Evolutionary conservation across 2,797 vertebrate genomes (phyloP), one percentile per base, ranked within the genome.

Genomic region (Pseudochaenichthys georgianus): DNA sequence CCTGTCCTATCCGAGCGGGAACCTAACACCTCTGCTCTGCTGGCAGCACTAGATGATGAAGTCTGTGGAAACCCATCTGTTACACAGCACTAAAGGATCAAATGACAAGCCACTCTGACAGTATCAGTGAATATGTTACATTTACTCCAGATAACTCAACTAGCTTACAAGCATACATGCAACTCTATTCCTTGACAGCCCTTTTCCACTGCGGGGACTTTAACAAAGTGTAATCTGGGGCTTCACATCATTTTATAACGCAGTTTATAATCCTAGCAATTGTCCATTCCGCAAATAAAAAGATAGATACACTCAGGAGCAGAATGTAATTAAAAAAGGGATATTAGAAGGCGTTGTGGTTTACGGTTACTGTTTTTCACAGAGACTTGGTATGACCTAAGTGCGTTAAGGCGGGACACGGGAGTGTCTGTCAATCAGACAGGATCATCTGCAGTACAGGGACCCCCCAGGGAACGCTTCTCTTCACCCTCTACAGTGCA

Each of bases 21-120:
- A 85, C 68, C 58, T 15, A 71, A 89, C 45, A 64, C 82, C 75
- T 68, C 63, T 19, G 17, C 61, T 59, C 42, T 42, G 38, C 54
- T 67, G 73, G 48, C 72, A 41, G 28, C n/a, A 23, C 31, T 43
- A 17, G 28, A 64, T 19, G 70, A 72, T 17, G 64, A 42, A 47
- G 42, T 48, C 38, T 70, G 60, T 68, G 66, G 64, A 75, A 66
- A 76, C 64, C 64, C 69, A 75, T 70, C 66, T 60, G 34, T 57
- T 57, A 82, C 47, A 38, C 46, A 45, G 31, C 21, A n/a, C 48
- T 41, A 28, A 1, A 2, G 43, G 45, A 54, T 78, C 72, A 46
- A 48, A 64, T 81, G 58, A 77, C 70, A 42, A 68, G 34, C 28
- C 41, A 21, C 46, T 55, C 23, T 59, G 19, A 67, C 21, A 50